phyloP scores from a whole-genome alignment of 2,888 invertebrate species.

The Scaeva pyrastri region DNA sequence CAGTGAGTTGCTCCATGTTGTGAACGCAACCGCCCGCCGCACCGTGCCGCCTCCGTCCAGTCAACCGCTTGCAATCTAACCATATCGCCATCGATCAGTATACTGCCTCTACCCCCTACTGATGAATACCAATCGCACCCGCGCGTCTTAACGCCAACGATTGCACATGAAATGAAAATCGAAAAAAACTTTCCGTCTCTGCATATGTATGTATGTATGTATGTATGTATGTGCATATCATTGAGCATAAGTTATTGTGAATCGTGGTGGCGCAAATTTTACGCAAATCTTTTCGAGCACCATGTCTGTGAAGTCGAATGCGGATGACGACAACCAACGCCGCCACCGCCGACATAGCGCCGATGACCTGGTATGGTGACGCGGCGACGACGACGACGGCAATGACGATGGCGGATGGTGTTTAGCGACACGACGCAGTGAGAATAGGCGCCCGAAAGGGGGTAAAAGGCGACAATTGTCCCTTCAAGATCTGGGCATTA shows the following conservation, averaged over 20 bases:
- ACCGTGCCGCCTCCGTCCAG: background rate
- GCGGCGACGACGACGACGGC: background rate
- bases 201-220: too few species aligned
- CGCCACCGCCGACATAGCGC: too few species aligned
- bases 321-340: conserved; percentile 17
- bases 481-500: too few species aligned
- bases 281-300: conserved; percentile 33
- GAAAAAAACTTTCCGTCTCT: conserved; percentile 35
- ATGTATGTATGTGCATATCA: too few species aligned
- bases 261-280: conserved; percentile 47
- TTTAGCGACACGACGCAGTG: conserved; percentile 52
- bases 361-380: too few species aligned
- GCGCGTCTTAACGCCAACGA: conserved; percentile 15
- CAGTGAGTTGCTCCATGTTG: background rate
- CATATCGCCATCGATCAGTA: too few species aligned
- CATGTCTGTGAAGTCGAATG: conserved; percentile 32
- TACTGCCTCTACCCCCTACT: conserved; percentile 32
- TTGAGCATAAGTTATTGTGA: conserved; percentile 65
- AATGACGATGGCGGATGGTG: conserved; percentile 33
- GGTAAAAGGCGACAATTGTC: too few species aligned
- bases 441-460: too few species aligned
- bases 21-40: background rate
- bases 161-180: conserved; percentile 3
- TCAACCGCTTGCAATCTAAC: conserved; percentile 12
- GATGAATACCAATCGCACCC: conserved; percentile 61